Percentiles rank a stretch among this genome's conserved stretches.
Evolutionary conservation across 2,888 invertebrate genomes (phyloP).

Genomic region (Actias luna): DNA sequence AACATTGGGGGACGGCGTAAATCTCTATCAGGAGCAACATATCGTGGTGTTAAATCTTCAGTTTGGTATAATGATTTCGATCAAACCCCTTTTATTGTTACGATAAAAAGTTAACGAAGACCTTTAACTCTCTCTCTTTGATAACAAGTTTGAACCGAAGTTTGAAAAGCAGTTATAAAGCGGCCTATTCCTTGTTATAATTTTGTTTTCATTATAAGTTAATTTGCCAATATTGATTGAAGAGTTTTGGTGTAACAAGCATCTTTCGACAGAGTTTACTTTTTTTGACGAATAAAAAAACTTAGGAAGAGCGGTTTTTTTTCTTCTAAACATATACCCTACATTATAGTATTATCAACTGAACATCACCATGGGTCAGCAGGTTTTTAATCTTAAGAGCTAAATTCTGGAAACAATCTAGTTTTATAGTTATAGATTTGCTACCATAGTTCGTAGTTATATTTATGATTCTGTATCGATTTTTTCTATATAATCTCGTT

Average conservation of each 20-base stretch:
- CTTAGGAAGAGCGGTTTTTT: background rate
- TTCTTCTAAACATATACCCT: too few relatives aligned
- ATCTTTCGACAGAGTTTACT: background rate
- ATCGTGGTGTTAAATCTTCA: constrained; percentile 7
- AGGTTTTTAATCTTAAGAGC: too few relatives aligned
- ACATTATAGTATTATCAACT: too few relatives aligned
- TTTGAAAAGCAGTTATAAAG: constrained; percentile 7
- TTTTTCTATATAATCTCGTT: too few relatives aligned
- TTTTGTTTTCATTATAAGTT: background rate
- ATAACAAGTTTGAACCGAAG: constrained; percentile 6
- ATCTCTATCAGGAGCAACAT: background rate
- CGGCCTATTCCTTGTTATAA: background rate
- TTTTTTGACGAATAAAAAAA: background rate
- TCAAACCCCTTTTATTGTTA: constrained; percentile 14
- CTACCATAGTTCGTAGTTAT: too few relatives aligned
- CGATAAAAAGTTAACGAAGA: constrained; percentile 11
- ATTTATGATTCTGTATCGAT: too few relatives aligned
- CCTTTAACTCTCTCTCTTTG: constrained; percentile 6
- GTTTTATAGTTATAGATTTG: too few relatives aligned
- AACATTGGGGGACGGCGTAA: background rate
- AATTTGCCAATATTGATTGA: background rate
- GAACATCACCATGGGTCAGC: too few relatives aligned
- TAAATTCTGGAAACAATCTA: too few relatives aligned
- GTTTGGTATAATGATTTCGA: constrained; percentile 13
- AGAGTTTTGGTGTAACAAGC: background rate